Base-by-base conservation (phyloP, 2,888 invertebrate species). In the Watsonalla cultraria region DNA sequence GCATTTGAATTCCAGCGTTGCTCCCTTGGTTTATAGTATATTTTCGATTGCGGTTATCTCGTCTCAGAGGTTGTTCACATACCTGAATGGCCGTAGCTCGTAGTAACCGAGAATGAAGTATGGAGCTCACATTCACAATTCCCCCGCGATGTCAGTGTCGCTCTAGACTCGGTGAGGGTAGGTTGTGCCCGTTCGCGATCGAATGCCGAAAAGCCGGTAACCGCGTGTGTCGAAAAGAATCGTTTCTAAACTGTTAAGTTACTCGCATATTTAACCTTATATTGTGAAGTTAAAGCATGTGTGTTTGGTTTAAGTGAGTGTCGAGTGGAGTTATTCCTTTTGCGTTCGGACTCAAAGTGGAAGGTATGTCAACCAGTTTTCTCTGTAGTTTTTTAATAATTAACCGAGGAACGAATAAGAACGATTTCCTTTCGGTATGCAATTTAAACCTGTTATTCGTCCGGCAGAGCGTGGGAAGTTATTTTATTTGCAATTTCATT, bases 51-150 rank as follows among this genome's bases (percentile, higher is more conserved):
- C 14, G 59, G 54, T 60, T 47, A 51, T 71, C 58, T 62, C 64
- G 72, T 66, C 69, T 74, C 67, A 65, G 83, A 83, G 84, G 81
- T 86, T 84, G 84, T 84, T 85, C 79, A 79, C 82, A 82, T 88
- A 89, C 82, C 86, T 89, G 90, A 90, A 90, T 90, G 90, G 80
- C 78, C 84, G 86, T 86, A 83, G 76, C 71, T 76, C 76, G 88
- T 89, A 87, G 84, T 85, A 86, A 83, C 81, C 80, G 80, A 85
- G 82, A 86, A 82, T 86, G 82, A 78, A 74, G 64, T 70, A 24
- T 24, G 24, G 4, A 62, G 77, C 76, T 76, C 79, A 72, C 83
- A 81, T 81, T 82, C 80, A 78, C 75, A 71, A 62, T 46, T 24
- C 24, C 8, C 11, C 34, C 50, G 55, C 60, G 56, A 64, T 74